Evolutionary conservation across 2,797 vertebrate genomes (phyloP).

Genomic region (Megaceryle alcyon): DNA sequence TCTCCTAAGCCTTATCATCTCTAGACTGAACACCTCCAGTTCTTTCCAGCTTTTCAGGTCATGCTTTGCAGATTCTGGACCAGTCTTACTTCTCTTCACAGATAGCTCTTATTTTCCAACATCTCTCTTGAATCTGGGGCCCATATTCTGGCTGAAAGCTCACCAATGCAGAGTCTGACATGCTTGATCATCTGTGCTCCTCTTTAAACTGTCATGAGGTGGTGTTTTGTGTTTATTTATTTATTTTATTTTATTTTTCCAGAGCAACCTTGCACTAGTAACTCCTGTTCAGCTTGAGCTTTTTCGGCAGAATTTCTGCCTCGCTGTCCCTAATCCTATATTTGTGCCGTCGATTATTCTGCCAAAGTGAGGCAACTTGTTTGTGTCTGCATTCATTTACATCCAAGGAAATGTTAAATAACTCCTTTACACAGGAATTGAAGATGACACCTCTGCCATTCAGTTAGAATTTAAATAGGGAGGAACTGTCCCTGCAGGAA

Average conservation of each 20-base stretch:
- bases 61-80: neutral
- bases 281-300: neutral
- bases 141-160: neutral
- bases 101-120: neutral
- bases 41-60: neutral
- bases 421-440: neutral
- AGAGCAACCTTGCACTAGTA: neutral
- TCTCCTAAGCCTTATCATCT: neutral
- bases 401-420: neutral
- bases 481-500: neutral
- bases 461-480: neutral
- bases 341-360: neutral
- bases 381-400: neutral
- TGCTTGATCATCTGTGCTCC: neutral
- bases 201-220: neutral
- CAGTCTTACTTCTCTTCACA: neutral
- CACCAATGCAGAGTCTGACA: neutral
- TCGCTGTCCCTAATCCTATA: neutral
- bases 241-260: no score
- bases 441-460: neutral
- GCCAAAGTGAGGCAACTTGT: neutral
- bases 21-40: neutral
- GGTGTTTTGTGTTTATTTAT: neutral
- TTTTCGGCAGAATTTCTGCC: constrained; percentile 8
- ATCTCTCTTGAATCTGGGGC: neutral